These are phyloP conservation scores for Telmatochromis brachygnathus DNA, from an alignment of 2,113 vertebrate genomes.

Conservation along the genomic window DNA sequence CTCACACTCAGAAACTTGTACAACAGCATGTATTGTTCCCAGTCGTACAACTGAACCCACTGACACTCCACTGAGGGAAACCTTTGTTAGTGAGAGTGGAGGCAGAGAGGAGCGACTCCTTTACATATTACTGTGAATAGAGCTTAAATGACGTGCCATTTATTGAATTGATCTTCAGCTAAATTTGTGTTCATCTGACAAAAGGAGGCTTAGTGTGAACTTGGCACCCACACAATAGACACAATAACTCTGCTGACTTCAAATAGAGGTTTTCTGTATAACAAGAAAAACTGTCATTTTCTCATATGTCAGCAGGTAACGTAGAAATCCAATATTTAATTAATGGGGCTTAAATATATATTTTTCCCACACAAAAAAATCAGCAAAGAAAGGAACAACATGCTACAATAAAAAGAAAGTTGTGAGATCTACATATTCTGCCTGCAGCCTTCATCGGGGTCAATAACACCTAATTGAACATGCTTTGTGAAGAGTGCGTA, in stretches of 20 bases:
- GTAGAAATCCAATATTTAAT: not conserved
- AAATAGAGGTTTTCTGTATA: not conserved
- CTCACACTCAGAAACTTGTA: not conserved
- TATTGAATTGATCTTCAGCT: not conserved
- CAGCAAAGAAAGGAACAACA: not conserved
- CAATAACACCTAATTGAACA: not conserved
- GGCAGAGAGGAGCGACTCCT: not conserved
- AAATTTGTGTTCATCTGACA: not conserved
- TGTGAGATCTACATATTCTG: not conserved
- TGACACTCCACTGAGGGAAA: not conserved
- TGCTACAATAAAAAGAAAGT: not conserved
- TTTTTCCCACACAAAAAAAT: not conserved
- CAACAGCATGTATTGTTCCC: constrained; percentile 11
- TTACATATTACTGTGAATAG: not conserved
- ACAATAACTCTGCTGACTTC: not conserved
- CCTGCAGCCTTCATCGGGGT: not conserved
- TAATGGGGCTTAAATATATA: not conserved
- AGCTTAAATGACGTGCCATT: not conserved
- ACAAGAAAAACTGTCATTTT: not conserved
- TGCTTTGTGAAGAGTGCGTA: rapidly evolving
- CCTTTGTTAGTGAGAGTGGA: not conserved
- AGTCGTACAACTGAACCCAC: not conserved
- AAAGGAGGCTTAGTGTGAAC: not conserved
- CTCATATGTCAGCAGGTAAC: not conserved
- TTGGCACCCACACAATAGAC: not conserved